Percentiles rank a stretch among this genome's conserved stretches.
Conservation (phyloP, 1,140 invertebrate species). For the Gryon sp. region DNA sequence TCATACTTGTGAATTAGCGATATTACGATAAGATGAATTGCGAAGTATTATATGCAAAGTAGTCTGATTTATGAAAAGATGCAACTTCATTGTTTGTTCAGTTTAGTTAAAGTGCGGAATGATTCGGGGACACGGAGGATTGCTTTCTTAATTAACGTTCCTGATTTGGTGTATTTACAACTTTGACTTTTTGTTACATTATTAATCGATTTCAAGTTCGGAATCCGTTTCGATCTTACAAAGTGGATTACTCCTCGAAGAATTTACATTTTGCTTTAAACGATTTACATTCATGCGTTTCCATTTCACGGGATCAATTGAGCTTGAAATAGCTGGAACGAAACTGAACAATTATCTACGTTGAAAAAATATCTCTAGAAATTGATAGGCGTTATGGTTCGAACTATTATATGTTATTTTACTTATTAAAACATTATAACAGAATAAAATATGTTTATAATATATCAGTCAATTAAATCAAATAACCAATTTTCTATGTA, state of each 20-base stretch:
- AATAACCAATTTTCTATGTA: no score
- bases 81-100: constrained; percentile 5
- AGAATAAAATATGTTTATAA: no score
- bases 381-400: no score
- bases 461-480: no score
- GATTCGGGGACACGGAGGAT: neutral
- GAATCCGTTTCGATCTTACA: constrained; percentile 6
- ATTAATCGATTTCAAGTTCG: neutral
- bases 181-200: neutral
- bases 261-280: neutral
- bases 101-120: constrained; percentile 5
- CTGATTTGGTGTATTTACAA: constrained; percentile 1
- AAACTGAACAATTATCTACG: no score
- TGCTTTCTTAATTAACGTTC: constrained; percentile 22
- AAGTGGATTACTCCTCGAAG: neutral
- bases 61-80: neutral
- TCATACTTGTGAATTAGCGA: neutral
- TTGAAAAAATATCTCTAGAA: no score
- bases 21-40: neutral
- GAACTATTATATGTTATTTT: no score
- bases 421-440: no score
- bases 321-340: no score
- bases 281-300: neutral
- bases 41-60: neutral
- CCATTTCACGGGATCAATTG: no score